Evolutionary conservation across 2,888 invertebrate genomes (phyloP), one percentile per base, ranked within the genome.

Genomic region (Sarcophaga subvicina): DNA sequence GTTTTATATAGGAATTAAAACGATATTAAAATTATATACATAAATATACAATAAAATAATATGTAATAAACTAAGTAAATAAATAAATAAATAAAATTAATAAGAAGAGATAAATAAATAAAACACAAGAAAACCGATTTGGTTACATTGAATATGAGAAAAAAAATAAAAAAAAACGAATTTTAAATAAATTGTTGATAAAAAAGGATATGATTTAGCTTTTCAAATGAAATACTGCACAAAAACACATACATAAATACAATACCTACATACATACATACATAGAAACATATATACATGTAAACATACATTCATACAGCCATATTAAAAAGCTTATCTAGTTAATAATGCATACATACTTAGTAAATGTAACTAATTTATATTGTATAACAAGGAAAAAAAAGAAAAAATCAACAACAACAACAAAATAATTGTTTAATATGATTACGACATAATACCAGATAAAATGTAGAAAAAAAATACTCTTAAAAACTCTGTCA

Each of bases 401-500:
- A 27, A 63, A n/a, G 2, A 62, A 66, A 14, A 70, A 22, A 63
- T 64, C 45, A 25, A 76, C 49, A 67, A 25, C 37, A 64, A 70
- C n/a, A n/a, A 77, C 20, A 76, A 82, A 72, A 37, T 1, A 37
- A 76, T 70, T 76, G 86, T 88, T 89, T 89, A 88, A 90, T 89
- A 37, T 90, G 89, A 69, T 69, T 82, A 49, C 37, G 10, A 37
- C 2, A 37, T 37, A 37, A 37, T 37, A 8, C 2, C 37, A 47
- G 70, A 59, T n/a, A 25, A 17, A 70, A 47, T 80, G 20, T 54
- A 20, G 22, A 63, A 37, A 69, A 49, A 47, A 47, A 37, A 47
- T 10, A 47, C 14, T 17, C 2, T 17, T n/a, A 2, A 20, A 62
- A 62, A 11, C 5, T 4, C 62, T 3, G 89, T 90, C 89, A 89